Evolutionary conservation across 2,797 vertebrate species (phyloP).

Genomic region (Thalassophryne amazonica): DNA sequence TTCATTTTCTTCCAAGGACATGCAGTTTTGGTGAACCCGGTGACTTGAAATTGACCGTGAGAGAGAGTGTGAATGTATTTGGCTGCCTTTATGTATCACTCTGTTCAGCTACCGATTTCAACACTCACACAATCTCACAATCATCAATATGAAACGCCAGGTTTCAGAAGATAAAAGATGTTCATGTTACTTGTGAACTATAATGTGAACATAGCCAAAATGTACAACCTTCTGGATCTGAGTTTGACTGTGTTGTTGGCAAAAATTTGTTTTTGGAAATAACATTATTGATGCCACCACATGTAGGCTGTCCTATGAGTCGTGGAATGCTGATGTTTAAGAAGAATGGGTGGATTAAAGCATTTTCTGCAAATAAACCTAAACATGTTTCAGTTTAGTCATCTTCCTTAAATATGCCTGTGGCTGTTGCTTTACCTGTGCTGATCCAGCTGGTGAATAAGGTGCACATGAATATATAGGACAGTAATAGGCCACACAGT

Average conservation of each 20-base stretch:
- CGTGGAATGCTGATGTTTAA: constrained; percentile 1
- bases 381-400: background rate
- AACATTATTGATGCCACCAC: constrained; percentile 23
- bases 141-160: no score
- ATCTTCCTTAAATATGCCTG: constrained; percentile 16
- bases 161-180: no score
- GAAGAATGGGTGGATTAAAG: background rate
- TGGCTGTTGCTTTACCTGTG: constrained; percentile 27
- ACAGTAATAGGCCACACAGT: constrained; percentile 33
- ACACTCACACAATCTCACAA: no score
- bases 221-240: constrained; percentile 28
- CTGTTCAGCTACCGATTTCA: no score
- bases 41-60: no score
- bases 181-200: no score
- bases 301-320: constrained; percentile 21
- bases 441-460: constrained; percentile 18
- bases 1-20: no score
- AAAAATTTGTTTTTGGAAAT: constrained; percentile 38
- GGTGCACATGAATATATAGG: no score
- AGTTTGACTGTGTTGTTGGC: constrained; percentile 21
- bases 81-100: no score
- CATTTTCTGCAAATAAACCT: background rate
- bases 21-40: no score
- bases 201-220: no score
- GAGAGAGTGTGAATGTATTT: no score